phyloP scores from a whole-genome alignment of 1,140 invertebrate species.

The Bemisia tabaci region DNA sequence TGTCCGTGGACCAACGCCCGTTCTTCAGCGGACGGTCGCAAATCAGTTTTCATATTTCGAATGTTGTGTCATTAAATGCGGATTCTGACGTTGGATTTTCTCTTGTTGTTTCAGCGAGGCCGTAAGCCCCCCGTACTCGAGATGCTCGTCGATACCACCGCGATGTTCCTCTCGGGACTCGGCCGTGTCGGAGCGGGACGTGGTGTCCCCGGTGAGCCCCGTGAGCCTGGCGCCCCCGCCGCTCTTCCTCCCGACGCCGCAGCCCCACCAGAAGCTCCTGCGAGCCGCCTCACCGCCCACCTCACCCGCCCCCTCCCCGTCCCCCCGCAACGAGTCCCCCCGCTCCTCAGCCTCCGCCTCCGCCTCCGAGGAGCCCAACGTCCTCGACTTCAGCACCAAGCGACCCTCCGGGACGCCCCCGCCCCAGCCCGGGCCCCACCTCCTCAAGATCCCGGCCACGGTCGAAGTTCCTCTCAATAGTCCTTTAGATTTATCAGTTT shows the following conservation, averaged over 20 bases:
- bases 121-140: conserved; percentile 60
- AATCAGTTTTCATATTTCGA: no score
- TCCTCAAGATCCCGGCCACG: conserved; percentile 31
- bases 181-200: conserved; percentile 46
- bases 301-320: conserved; percentile 32
- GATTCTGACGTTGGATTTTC: no score
- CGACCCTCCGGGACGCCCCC: conserved; percentile 37
- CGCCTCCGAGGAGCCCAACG: conserved; percentile 35
- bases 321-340: conserved; percentile 33
- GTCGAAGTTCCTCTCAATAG: conserved; percentile 47
- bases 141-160: conserved; percentile 44
- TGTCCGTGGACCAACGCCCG: no score
- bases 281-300: conserved; percentile 35
- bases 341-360: conserved; percentile 1
- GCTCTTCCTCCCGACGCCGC: conserved; percentile 38
- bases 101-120: conserved; percentile 49
- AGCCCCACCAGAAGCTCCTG: conserved; percentile 55
- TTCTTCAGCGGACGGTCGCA: no score
- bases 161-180: conserved; percentile 52
- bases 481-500: conserved; percentile 63
- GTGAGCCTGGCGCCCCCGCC: conserved; percentile 36
- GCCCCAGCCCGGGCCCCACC: conserved; percentile 46
- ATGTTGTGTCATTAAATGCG: no score
- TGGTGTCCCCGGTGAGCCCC: conserved; percentile 30
- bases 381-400: conserved; percentile 64